A percentile compares a stretch with the other conserved stretches of the same genome.
These are phyloP conservation scores for Rhinogobius similis DNA, from an alignment of 2,113 vertebrate species.

Conservation along the genomic window DNA sequence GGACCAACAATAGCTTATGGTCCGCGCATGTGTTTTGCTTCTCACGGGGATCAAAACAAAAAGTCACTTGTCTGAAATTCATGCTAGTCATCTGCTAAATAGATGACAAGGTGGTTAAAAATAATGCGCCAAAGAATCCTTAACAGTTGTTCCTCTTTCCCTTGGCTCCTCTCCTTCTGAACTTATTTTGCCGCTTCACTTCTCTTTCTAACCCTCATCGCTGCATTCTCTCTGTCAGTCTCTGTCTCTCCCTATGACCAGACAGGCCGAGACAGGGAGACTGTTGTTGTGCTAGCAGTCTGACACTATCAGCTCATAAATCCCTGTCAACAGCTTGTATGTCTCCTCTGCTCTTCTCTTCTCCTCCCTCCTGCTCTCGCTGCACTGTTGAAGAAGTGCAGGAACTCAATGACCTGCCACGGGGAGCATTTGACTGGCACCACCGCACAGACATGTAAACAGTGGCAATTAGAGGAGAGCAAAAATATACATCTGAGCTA, in stretches of 20 bases:
- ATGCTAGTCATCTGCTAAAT: constrained; percentile 19
- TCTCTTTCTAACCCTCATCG: constrained; percentile 4
- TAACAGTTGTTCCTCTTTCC: constrained; percentile 18
- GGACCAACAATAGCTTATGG: constrained; percentile 4
- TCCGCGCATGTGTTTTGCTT: constrained; percentile 19
- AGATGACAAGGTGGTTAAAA: constrained; percentile 7
- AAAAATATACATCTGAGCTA: neutral
- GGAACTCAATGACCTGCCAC: constrained; percentile 71
- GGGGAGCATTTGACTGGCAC: no score
- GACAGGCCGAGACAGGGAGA: constrained; percentile 72
- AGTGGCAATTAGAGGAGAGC: constrained; percentile 15
- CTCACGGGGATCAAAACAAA: constrained; percentile 24
- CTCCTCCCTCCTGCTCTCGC: constrained; percentile 34
- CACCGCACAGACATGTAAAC: constrained; percentile 21
- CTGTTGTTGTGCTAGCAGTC: constrained; percentile 76
- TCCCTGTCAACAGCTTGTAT: constrained; percentile 76
- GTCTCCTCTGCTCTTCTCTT: constrained; percentile 57
- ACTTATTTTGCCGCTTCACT: constrained; percentile 61
- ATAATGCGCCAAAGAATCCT: neutral
- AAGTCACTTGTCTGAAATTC: constrained; percentile 16
- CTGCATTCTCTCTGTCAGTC: constrained; percentile 55
- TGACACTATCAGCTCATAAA: constrained; percentile 80
- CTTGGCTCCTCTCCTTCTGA: constrained; percentile 21
- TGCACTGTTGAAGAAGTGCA: constrained; percentile 52
- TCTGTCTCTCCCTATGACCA: constrained; percentile 54